phyloP scores from a whole-genome alignment of 2,888 invertebrate species.

The Aphodius sticticus region DNA sequence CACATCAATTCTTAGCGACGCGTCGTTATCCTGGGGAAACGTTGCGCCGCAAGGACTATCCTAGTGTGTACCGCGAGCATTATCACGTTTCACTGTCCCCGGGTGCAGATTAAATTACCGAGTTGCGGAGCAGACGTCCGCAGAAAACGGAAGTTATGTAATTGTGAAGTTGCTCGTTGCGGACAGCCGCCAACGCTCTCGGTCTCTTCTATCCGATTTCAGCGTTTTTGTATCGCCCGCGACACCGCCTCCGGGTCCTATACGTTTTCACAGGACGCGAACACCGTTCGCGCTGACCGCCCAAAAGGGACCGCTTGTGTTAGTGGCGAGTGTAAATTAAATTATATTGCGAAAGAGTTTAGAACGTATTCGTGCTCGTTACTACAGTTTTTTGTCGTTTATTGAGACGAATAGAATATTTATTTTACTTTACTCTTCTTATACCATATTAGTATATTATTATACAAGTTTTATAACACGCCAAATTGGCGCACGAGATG shows the following conservation, averaged over 20 bases:
- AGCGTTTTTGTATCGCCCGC: not conserved
- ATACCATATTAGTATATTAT: too few relatives aligned
- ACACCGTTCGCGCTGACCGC: not conserved
- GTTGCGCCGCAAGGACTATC: not conserved
- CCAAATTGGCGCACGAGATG: too few relatives aligned
- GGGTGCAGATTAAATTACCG: conserved; percentile 13
- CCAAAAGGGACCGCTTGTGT: not conserved
- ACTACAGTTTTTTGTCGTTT: too few relatives aligned
- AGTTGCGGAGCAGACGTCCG: conserved; percentile 6
- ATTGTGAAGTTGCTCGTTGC: conserved; percentile 27
- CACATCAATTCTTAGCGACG: not conserved
- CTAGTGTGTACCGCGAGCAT: not conserved
- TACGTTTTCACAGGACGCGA: not conserved
- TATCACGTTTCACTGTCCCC: not conserved
- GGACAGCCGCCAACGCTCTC: not conserved
- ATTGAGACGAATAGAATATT: too few relatives aligned
- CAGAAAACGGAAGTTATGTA: conserved; percentile 27
- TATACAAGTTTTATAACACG: too few relatives aligned
- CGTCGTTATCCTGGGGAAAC: not conserved
- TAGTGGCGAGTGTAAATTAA: not conserved
- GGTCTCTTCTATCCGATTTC: not conserved
- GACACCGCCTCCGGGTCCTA: not conserved
- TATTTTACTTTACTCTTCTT: too few relatives aligned
- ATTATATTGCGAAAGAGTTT: not conserved
- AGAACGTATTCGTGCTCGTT: not conserved